Percentiles rank a stretch among this genome's conserved stretches.
Conservation (phyloP, 2,888 invertebrate genomes). For the Zelleria hepariella region DNA sequence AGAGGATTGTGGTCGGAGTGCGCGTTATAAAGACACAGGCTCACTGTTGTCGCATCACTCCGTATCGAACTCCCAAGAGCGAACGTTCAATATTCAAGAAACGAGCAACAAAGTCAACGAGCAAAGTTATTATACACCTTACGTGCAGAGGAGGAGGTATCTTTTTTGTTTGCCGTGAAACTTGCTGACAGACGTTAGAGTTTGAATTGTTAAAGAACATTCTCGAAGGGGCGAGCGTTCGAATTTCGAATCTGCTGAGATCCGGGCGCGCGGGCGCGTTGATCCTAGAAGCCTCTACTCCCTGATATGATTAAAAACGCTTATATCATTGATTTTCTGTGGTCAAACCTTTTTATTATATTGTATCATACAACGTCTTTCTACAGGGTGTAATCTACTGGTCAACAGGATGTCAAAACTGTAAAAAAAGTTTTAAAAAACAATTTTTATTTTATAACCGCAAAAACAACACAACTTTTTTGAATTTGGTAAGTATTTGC, state of each 20-base stretch:
- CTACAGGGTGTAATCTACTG: no score
- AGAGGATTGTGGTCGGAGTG: neutral
- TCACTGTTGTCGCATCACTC: conserved; percentile 5
- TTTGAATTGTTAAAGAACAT: conserved; percentile 11
- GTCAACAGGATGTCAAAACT: no score
- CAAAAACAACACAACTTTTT: no score
- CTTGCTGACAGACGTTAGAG: conserved; percentile 7
- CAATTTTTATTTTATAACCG: no score
- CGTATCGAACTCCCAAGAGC: conserved; percentile 32
- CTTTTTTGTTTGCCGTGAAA: neutral
- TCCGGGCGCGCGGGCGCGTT: neutral
- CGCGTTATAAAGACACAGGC: neutral
- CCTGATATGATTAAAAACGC: no score
- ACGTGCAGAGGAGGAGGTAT: neutral
- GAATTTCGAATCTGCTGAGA: neutral
- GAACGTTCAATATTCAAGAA: conserved; percentile 42
- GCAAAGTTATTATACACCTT: conserved; percentile 13
- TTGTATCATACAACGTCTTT: no score
- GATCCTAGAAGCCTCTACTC: neutral
- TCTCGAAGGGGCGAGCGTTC: neutral
- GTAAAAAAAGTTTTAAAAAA: no score
- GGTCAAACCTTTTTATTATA: no score
- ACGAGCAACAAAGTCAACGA: conserved; percentile 15
- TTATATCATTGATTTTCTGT: no score
- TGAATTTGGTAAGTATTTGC: no score